These are phyloP conservation scores for Oncorhynchus keta DNA, from an alignment of 2,113 vertebrate genomes.

Conservation along the genomic window DNA sequence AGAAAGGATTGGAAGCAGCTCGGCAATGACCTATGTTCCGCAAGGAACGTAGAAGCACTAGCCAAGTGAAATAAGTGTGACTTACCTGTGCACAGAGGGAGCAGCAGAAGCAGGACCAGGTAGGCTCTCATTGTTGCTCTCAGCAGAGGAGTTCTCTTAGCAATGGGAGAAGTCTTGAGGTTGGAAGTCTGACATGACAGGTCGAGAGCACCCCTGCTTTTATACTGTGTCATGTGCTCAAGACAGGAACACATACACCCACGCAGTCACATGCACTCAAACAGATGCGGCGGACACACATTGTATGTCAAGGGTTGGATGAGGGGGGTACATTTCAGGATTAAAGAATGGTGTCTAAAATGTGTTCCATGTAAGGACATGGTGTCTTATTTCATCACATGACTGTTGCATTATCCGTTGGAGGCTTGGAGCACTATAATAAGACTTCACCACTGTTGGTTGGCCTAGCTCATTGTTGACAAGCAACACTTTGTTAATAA, in stretches of 20 bases:
- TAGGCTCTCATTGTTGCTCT: conserved; percentile 43
- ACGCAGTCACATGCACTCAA: background rate
- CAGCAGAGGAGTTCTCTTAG: background rate
- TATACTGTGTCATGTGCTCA: background rate
- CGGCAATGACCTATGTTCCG: too few relatives aligned
- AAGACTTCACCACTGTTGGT: too few relatives aligned
- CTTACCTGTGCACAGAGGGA: conserved; percentile 47
- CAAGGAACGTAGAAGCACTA: too few relatives aligned
- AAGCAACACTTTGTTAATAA: too few relatives aligned
- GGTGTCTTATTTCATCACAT: too few relatives aligned
- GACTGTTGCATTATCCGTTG: too few relatives aligned
- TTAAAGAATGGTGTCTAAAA: too few relatives aligned
- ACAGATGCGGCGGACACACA: background rate
- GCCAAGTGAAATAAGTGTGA: background rate
- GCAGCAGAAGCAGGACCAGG: conserved; percentile 45
- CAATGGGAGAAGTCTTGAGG: background rate
- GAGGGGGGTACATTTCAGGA: too few relatives aligned
- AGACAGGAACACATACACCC: background rate
- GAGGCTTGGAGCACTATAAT: too few relatives aligned
- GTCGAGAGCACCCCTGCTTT: background rate
- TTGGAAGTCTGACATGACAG: background rate
- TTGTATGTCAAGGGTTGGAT: background rate
- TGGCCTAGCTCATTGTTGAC: too few relatives aligned
- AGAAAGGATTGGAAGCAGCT: too few relatives aligned
- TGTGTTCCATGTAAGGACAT: too few relatives aligned